Evolutionary conservation across 2,888 invertebrate genomes (phyloP).

Genomic region (Sarcophaga rosellei): DNA sequence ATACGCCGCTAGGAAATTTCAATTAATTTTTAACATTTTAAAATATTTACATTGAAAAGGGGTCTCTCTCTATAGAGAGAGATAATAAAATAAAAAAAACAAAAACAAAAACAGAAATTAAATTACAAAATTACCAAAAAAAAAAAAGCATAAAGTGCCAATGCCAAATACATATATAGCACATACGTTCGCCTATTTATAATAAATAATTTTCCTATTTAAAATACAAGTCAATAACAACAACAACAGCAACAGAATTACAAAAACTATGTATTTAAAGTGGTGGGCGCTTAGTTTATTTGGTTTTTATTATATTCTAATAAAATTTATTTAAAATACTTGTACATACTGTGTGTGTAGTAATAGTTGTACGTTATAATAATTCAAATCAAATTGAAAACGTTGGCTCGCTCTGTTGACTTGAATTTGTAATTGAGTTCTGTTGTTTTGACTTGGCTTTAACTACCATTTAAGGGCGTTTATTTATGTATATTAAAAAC

Average conservation of each 20-base stretch:
- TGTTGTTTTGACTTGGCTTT: conserved; percentile 43
- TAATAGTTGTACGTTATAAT: conserved; percentile 39
- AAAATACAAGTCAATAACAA: background rate
- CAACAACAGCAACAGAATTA: conserved; percentile 22
- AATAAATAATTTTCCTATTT: conserved; percentile 31
- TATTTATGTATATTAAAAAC: conserved; percentile 44
- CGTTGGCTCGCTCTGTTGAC: background rate
- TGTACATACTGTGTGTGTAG: background rate
- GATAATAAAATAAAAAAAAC: background rate
- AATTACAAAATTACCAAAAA: conserved; percentile 46
- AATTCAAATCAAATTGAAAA: conserved; percentile 8
- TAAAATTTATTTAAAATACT: background rate
- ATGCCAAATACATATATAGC: conserved; percentile 42
- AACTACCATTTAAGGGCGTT: conserved; percentile 60
- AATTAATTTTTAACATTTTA: conserved; percentile 24
- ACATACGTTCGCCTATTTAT: conserved; percentile 3
- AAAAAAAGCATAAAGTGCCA: conserved; percentile 51
- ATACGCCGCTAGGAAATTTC: conserved; percentile 53
- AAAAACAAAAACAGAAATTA: conserved; percentile 23
- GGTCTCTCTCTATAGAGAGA: background rate
- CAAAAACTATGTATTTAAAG: conserved; percentile 32
- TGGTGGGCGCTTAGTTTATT: conserved; percentile 51
- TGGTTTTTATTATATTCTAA: background rate
- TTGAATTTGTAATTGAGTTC: conserved; percentile 18
- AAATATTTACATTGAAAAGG: background rate